Base-by-base conservation (phyloP, 2,888 invertebrate genomes). In the Deilephila elpenor region DNA sequence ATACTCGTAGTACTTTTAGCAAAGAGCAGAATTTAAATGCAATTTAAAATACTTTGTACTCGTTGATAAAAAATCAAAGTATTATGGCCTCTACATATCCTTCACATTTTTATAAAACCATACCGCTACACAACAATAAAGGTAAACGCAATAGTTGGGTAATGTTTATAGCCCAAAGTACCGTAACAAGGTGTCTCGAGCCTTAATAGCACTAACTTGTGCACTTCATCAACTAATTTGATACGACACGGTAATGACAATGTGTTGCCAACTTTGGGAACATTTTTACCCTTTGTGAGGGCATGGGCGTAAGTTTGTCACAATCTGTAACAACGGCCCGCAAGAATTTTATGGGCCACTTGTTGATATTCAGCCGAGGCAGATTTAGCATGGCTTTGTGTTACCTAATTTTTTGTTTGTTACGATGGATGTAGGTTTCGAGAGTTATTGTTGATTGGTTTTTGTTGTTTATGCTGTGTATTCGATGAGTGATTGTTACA, bases 321-420 rank as follows among this genome's bases (percentile, higher is more conserved):
- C 53, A 70, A 73, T 73, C 71, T 56, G 61, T 73, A 61, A 86
- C 84, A 84, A 86, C 83, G 79, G 79, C 78, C 76, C 71, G 73
- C 73, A 76, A 74, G 78, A 80, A 84, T 86, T 84, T 86, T 86
- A 87, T 83, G 81, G 81, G 84, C 79, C 85, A 87, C 86, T 87
- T 87, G 86, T 87, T 87, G 86, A 84, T 79, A 76, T 74, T 76
- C 78, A 79, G 78, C 78, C 76, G 78, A 80, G 79, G 76, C 77
- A 53, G 56, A 72, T 67, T 67, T 34, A 25, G 67, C 67, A 25
- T 51, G 44, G 25, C 29, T 51, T 64, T 44, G 14, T 14, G 25
- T 44, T 17, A 25, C 5, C 67, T 25, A 67, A 64, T 25, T 67
- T n/a, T 67, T 67, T 51, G 51, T 67, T 67, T 37, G 44, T 25